These are phyloP conservation scores for Phengaris alcon DNA, from an alignment of 2,888 invertebrate species.

Conservation along the genomic window DNA sequence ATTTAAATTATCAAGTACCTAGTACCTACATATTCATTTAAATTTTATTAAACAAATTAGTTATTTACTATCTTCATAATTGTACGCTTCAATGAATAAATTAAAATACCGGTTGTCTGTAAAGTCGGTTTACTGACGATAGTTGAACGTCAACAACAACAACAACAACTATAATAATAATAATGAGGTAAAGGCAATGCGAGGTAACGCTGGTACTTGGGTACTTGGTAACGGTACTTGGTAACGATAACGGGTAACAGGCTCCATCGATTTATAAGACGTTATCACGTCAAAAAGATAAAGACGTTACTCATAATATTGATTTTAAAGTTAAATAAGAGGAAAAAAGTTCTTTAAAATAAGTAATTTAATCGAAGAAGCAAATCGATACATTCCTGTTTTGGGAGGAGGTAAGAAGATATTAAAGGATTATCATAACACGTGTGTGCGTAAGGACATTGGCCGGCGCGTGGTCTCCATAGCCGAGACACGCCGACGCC, in stretches of 20 bases:
- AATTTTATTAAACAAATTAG: not conserved
- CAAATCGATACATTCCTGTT: not conserved
- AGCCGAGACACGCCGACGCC: conserved; percentile 76
- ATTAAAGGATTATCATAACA: conserved; percentile 28
- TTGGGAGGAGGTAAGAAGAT: not conserved
- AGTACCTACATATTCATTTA: no score
- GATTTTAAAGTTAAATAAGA: not conserved
- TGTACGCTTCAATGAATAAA: not conserved
- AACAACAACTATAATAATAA: no score
- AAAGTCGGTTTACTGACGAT: no score
- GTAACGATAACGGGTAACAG: no score
- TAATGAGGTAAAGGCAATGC: no score
- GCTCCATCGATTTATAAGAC: no score
- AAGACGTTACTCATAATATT: not conserved
- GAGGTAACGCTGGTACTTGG: no score
- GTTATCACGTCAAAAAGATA: no score
- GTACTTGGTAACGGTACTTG: no score
- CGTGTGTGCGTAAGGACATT: conserved; percentile 53
- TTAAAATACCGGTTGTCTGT: no score
- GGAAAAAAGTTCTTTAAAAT: not conserved
- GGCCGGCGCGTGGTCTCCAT: conserved; percentile 45
- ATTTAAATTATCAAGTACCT: no score
- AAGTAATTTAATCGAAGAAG: not conserved
- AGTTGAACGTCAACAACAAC: no score
- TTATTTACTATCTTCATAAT: not conserved